Evolutionary conservation across 2,888 invertebrate genomes (phyloP).

Genomic region (Phaedon cochleariae): DNA sequence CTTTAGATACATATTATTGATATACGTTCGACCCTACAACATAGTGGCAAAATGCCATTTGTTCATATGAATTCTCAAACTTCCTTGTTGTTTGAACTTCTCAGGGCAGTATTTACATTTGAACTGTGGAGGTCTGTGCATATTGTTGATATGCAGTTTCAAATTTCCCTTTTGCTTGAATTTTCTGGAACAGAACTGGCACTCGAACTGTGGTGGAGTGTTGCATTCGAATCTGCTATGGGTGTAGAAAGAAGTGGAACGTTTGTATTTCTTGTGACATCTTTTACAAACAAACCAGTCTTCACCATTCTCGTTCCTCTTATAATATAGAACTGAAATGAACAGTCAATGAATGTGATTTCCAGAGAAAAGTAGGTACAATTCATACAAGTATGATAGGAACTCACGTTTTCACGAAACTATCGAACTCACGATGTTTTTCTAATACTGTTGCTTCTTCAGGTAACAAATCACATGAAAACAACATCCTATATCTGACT

Average conservation of each 20-base stretch:
- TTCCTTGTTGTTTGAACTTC: neutral
- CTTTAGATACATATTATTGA: too few species aligned
- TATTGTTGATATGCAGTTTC: constrained; percentile 72
- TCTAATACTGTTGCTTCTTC: too few species aligned
- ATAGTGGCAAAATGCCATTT: too few species aligned
- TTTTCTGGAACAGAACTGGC: constrained; percentile 67
- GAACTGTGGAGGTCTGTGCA: neutral
- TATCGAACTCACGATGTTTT: too few species aligned
- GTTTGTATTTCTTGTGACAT: constrained; percentile 18
- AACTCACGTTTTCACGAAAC: too few species aligned
- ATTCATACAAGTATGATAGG: too few species aligned
- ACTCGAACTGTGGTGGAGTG: constrained; percentile 78
- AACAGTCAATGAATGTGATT: neutral
- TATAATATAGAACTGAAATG: neutral
- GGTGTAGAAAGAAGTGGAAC: constrained; percentile 34
- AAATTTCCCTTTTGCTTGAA: constrained; percentile 84
- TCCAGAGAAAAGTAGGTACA: neutral
- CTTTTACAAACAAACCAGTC: neutral
- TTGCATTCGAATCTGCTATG: constrained; percentile 41
- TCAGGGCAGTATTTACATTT: neutral
- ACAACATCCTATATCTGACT: too few species aligned
- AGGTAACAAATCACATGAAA: too few species aligned
- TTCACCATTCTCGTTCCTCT: neutral
- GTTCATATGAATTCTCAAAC: constrained; percentile 1
- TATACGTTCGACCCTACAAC: too few species aligned